Base-by-base conservation (phyloP, 2,888 invertebrate species). In the Diaperis boleti region DNA sequence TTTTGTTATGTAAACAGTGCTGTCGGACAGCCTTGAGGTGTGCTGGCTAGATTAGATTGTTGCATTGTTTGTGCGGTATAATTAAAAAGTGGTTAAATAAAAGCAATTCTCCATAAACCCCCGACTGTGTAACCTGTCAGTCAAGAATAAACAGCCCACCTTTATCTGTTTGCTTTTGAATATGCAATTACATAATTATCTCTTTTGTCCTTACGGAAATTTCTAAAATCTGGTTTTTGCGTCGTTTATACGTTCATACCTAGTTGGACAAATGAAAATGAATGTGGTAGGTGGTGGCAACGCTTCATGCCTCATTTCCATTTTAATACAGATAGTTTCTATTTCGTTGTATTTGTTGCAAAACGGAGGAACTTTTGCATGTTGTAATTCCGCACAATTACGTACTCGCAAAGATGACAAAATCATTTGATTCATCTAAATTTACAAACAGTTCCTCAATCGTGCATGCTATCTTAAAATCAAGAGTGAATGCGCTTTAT, bases 1-100 rank as follows among this genome's bases (percentile, higher is more conserved):
- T 55, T 74, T 72, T 78, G 74, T 79, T 79, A 79, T 78, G 78
- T 79, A 79, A 79, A 79, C 77, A 75, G 10, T 26, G 13, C 64
- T 64, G 11, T 13, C 11, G n/a, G 37, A 31, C 35, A 55, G 57
- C 56, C 62, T 57, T 56, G 59, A 55, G 37, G 50, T 42, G 35
- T 20, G 26, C 41, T 20, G 15, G 7, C n/a, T n/a, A n/a, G 18
- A n/a, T 45, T 44, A 7, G 22, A 33, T 33, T 33, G 33, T 33
- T 33, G 8, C 3, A 33, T 33, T 33, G 13, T 11, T 35, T n/a
- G 2, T 35, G 15, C 37, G 35, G 31, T n/a, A n/a, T n/a, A n/a
- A n/a, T n/a, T n/a, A n/a, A n/a, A n/a, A n/a, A n/a, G n/a, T n/a
- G n/a, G n/a, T n/a, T n/a, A n/a, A n/a, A n/a, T n/a, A n/a, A n/a